Base-by-base conservation (phyloP, 2,888 invertebrate genomes). In the Lumbricus terrestris region DNA sequence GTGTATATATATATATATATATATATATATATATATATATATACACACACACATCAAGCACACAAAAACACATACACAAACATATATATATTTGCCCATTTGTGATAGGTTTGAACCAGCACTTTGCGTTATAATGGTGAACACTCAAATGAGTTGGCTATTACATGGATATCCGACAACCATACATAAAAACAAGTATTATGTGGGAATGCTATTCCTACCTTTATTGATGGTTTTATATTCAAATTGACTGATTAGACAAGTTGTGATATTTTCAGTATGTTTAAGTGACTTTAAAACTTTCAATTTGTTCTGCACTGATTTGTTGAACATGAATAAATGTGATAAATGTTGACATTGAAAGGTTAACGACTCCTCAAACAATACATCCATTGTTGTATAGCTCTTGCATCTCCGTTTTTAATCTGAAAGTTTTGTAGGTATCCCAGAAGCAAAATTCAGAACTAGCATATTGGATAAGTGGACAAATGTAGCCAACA, bases 241-340 rank as follows among this genome's bases (percentile, higher is more conserved):
- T 47, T 47, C 16, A 69, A n/a, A n/a, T 69, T 69, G 29, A 69
- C 69, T 4, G 69, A 69, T n/a, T 69, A 4, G n/a, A n/a, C n/a
- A n/a, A n/a, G n/a, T n/a, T 69, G 69, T 69, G 69, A 69, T 69
- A 69, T 69, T 69, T 29, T 69, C 69, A 29, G 29, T 29, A 16
- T 11, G 1, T n/a, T n/a, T 5, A n/a, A n/a, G n/a, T n/a, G 16
- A 69, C 4, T n/a, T 54, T 29, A 54, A n/a, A 69, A 20, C 47
- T 69, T 69, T 69, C n/a, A n/a, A n/a, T 69, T 69, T 69, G 69
- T 69, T 69, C 69, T 69, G 69, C n/a, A 8, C n/a, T 29, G 29
- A n/a, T 69, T 69, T 69, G 69, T 69, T 69, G 69, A 69, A 69
- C 69, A 69, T n/a, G 69, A 69, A 69, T 69, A 69, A 69, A 69